phyloP scores from a whole-genome alignment of 2,113 vertebrate genomes.

The Oxyruncus cristatus region DNA sequence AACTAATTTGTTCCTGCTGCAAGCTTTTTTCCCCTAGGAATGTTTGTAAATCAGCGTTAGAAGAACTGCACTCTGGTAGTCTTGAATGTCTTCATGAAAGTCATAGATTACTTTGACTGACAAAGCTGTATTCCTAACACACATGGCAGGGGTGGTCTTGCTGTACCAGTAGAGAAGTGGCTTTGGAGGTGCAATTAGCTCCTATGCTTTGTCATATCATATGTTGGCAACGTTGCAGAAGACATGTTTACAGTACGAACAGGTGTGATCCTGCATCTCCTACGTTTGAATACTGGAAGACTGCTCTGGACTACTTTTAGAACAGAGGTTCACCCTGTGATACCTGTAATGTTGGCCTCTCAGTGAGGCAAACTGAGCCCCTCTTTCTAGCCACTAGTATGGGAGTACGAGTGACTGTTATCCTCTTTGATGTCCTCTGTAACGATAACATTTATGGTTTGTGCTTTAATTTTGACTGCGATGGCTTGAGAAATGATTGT shows the following conservation, averaged over 20 bases:
- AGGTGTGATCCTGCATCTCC: neutral
- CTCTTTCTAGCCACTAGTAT: neutral
- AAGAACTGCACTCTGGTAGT: neutral
- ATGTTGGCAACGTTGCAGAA: neutral
- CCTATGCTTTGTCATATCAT: neutral
- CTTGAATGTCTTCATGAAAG: neutral
- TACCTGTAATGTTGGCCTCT: neutral
- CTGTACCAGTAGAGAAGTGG: neutral
- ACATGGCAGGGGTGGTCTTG: neutral
- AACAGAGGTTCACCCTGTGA: neutral
- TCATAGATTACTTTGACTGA: neutral
- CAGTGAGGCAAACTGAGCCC: neutral
- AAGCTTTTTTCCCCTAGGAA: neutral
- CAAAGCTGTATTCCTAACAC: neutral
- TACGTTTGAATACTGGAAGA: neutral
- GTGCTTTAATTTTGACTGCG: neutral
- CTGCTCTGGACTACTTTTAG: neutral
- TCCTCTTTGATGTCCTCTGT: neutral
- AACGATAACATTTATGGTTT: neutral
- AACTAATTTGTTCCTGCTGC: neutral
- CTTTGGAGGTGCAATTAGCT: neutral
- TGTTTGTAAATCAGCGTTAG: neutral
- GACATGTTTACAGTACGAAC: rapidly evolving
- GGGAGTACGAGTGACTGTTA: neutral
- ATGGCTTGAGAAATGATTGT: neutral